Evolutionary conservation across 2,797 vertebrate species (phyloP).

Genomic region (Gorsachius magnificus): DNA sequence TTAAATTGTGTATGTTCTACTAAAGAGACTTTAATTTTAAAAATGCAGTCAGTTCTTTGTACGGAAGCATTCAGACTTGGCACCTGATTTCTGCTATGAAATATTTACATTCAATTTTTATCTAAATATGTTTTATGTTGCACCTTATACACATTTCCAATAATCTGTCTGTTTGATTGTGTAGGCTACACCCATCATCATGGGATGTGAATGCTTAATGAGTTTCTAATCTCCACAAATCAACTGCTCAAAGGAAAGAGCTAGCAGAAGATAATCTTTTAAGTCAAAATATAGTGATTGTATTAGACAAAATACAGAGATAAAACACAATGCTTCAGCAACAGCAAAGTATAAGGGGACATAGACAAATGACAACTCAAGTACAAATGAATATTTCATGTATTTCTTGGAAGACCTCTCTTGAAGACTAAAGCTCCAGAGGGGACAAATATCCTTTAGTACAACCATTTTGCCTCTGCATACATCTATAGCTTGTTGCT

Average conservation of each 20-base stretch:
- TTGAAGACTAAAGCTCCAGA: neutral
- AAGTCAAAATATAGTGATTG: neutral
- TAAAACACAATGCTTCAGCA: neutral
- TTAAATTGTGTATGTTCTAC: neutral
- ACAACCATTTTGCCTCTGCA: neutral
- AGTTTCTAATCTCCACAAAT: conserved; percentile 26
- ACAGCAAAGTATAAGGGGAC: neutral
- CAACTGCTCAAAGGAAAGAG: neutral
- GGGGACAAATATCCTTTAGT: neutral
- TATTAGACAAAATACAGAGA: neutral
- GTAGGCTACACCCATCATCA: neutral
- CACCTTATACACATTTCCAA: conserved; percentile 4
- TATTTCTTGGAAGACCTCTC: neutral
- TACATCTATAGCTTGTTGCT: neutral
- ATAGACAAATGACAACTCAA: neutral
- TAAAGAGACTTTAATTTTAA: conserved; percentile 30
- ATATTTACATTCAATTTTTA: conserved; percentile 32
- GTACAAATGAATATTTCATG: neutral
- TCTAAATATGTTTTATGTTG: conserved; percentile 36
- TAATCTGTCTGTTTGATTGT: conserved; percentile 13
- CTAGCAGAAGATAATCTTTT: neutral
- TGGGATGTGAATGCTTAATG: neutral
- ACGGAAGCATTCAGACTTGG: neutral
- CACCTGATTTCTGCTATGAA: conserved; percentile 32
- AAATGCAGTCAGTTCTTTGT: conserved; percentile 15